Evolutionary conservation across 2,888 invertebrate species (phyloP), one percentile per base, ranked within the genome.

Genomic region (Drosophila ustulata): DNA sequence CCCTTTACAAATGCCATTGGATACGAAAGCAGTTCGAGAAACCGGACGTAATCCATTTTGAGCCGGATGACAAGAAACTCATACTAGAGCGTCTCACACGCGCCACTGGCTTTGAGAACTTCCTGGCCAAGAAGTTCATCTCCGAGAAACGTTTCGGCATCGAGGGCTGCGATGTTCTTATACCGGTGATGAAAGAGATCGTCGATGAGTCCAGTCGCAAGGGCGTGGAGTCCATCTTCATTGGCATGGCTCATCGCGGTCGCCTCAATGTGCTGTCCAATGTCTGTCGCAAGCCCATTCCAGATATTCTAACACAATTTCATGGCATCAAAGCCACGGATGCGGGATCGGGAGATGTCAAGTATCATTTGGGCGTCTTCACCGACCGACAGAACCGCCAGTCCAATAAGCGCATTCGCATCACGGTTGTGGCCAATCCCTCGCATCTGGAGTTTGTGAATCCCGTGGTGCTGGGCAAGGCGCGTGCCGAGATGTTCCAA

Each of bases 61-160:
- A 94, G 62, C 93, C 94, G 67, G 98, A 98, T 67, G 96, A 98
- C 91, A 99, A 99, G 93, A 94, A 98, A 82, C 94, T 98, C 55
- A 95, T 99, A 76, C 94, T 99, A 81, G 98, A 98, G 46, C 95
- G 99, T 74, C 94, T 99, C 47, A 97, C 98, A 30, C 94, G 99
- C 87, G 97, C 99, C 28, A 96, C 97, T 23, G 97, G 97, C 95
- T 98, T 99, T 92, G 99, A 99, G 92, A 97, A 97, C 81, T 99
- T 99, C 94, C 93, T 99, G 87, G 98, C 99, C 0, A 96, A 97
- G 90, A 99, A 99, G 93, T 99, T 97, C 96, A 97, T 98, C 2
- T 98, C 99, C 3, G 99, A 99, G 93, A 99, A 99, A 92, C 95
- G 99, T 82, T 99, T 99, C 93, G 99, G 99, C 79, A 94, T 99